Evolutionary conservation across 2,113 vertebrate genomes (phyloP).

Genomic region (Danionella cerebrum): DNA sequence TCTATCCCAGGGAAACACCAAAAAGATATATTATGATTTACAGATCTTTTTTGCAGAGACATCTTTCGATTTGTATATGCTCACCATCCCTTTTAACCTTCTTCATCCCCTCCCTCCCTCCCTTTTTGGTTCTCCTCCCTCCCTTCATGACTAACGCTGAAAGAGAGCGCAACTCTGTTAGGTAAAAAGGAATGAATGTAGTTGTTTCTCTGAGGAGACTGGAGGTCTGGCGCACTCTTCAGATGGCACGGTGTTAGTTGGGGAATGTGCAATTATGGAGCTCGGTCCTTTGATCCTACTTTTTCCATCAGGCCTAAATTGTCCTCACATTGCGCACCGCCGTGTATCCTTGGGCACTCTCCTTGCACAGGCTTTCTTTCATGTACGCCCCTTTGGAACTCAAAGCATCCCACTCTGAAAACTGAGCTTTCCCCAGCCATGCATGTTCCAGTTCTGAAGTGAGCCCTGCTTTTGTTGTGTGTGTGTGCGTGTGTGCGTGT

Average conservation of each 20-base stretch:
- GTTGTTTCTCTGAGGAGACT: constrained; percentile 59
- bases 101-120: neutral
- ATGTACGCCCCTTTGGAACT: constrained; percentile 72
- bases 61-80: neutral
- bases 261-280: constrained; percentile 76
- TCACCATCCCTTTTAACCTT: neutral
- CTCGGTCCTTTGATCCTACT: constrained; percentile 69
- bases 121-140: constrained; percentile 1
- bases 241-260: constrained; percentile 70
- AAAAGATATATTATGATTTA: no score
- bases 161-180: constrained; percentile 37
- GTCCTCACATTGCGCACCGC: constrained; percentile 69
- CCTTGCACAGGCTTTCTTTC: constrained; percentile 66
- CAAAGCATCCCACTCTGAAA: constrained; percentile 69
- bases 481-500: constrained; percentile 22
- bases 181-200: constrained; percentile 57
- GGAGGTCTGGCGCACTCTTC: constrained; percentile 67
- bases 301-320: constrained; percentile 73
- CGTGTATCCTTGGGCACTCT: constrained; percentile 70
- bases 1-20: no score
- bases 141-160: neutral
- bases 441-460: constrained; percentile 56
- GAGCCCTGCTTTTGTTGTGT: constrained; percentile 33
- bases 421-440: constrained; percentile 64
- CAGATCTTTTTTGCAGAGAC: neutral